phyloP scores from a whole-genome alignment of 2,888 invertebrate species.

The Nephrotoma appendiculata region DNA sequence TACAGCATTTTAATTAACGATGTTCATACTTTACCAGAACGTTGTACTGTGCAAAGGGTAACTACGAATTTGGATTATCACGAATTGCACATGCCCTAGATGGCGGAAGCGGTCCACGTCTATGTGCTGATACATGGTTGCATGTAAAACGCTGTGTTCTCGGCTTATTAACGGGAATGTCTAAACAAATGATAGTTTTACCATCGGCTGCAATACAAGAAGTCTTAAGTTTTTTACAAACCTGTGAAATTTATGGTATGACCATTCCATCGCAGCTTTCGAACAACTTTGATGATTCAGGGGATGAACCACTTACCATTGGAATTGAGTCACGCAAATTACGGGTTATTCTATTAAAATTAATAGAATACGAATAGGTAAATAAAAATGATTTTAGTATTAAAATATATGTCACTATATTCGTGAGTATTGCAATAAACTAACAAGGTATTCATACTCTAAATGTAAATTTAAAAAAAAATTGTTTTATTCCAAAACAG shows the following conservation, averaged over 20 bases:
- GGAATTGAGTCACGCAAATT: conserved; percentile 30
- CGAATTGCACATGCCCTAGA: conserved; percentile 87
- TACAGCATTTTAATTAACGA: neutral
- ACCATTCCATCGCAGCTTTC: conserved; percentile 28
- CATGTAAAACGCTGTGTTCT: conserved; percentile 93
- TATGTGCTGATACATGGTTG: conserved; percentile 98
- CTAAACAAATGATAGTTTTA: conserved; percentile 71
- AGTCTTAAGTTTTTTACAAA: conserved; percentile 69
- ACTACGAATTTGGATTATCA: conserved; percentile 97
- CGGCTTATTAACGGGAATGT: conserved; percentile 67
- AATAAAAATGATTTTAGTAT: neutral
- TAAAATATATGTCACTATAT: neutral
- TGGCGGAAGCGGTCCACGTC: conserved; percentile 39
- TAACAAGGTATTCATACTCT: neutral
- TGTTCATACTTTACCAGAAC: conserved; percentile 42
- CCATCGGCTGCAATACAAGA: conserved; percentile 69
- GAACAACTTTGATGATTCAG: conserved; percentile 23
- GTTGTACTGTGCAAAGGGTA: conserved; percentile 94
- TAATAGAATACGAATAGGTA: conserved; percentile 27
- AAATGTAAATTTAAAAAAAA: neutral
- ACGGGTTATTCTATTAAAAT: conserved; percentile 24
- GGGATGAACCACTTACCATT: conserved; percentile 27
- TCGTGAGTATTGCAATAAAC: neutral
- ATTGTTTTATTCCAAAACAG: conserved; percentile 43
- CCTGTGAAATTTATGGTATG: conserved; percentile 50